Base-by-base conservation (phyloP, 2,797 vertebrate species). In the Schizothorax lantsangensis region DNA sequence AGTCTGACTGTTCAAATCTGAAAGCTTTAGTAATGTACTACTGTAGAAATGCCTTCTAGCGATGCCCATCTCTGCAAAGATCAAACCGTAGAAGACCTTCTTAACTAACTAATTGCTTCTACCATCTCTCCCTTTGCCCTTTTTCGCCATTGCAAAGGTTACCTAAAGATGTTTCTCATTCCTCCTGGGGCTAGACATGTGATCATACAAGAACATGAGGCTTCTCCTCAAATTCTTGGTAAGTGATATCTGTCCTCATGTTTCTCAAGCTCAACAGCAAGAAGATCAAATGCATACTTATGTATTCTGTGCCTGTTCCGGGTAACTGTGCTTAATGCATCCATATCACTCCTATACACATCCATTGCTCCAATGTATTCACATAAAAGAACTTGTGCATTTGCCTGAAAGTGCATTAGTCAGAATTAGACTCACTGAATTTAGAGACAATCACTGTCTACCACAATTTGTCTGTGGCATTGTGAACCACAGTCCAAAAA, bases 81-180 rank as follows among this genome's bases (percentile, higher is more conserved):
- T 57, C 69, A 17, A 86, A 23, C 43, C 71, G 10, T 38, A 1
- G 85, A 84, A 89, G 40, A 78, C 36, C 43, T 86, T 77, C 49
- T 89, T 85, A 85, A 82, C 89, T 43, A 84, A 92, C 96, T 96
- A 95, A 97, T 94, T 91, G 4, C 88, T 87, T 94, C 94, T 96
- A 69, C 97, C 92, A 87, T 95, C 95, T 96, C 95, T 96, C 95
- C 95, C 95, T 94, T 94, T 93, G 88, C 92, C 93, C 89, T 88
- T 92, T 86, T 79, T 79, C 87, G 95, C 92, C 93, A 90, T 95
- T 95, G 94, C 94, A 96, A 97, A 99, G 98, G 97, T 93, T 98
- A 97, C 97, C 96, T 99, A 95, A 99, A 99, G 98, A 99, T 99
- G 98, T 99, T 99, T 97, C 97, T 97, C 93, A 96, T 99, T 93